These are phyloP conservation scores for Ictidomys tridecemlineatus DNA, from an alignment of 2,113 vertebrate genomes.

Conservation along the genomic window DNA sequence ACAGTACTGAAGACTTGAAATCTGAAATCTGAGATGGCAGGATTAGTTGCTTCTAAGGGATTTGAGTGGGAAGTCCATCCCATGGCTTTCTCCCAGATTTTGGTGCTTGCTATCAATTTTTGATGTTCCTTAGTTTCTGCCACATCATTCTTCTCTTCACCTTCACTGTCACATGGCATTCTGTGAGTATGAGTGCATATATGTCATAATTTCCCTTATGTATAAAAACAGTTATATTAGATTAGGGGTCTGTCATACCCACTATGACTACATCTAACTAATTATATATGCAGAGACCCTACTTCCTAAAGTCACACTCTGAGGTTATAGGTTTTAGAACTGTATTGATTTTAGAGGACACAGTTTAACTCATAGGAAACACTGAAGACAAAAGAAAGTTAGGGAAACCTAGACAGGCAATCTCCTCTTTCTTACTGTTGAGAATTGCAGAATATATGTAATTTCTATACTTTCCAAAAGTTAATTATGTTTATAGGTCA, in stretches of 20 bases:
- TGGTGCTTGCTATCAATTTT: not conserved
- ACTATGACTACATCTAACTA: not conserved
- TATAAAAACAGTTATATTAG: not conserved
- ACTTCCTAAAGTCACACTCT: not conserved
- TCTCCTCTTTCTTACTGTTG: not conserved
- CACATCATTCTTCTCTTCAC: not conserved
- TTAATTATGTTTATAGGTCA: not conserved
- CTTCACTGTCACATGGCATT: not conserved
- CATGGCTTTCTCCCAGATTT: not conserved
- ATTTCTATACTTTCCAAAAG: not conserved
- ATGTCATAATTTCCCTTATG: not conserved
- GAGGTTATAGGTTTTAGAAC: not conserved
- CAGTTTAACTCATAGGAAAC: constrained; percentile 8
- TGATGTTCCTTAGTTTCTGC: not conserved
- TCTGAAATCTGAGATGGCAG: not conserved
- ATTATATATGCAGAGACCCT: not conserved
- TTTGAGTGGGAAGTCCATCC: not conserved
- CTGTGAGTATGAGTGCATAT: not conserved
- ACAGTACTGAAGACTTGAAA: not conserved
- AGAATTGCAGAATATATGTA: not conserved
- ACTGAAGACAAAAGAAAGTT: not conserved
- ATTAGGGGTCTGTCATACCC: not conserved
- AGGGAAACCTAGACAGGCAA: not conserved
- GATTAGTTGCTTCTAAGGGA: not conserved
- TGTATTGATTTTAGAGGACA: not conserved